phyloP scores from a whole-genome alignment of 2,888 invertebrate species.

The Athrips mouffetella region DNA sequence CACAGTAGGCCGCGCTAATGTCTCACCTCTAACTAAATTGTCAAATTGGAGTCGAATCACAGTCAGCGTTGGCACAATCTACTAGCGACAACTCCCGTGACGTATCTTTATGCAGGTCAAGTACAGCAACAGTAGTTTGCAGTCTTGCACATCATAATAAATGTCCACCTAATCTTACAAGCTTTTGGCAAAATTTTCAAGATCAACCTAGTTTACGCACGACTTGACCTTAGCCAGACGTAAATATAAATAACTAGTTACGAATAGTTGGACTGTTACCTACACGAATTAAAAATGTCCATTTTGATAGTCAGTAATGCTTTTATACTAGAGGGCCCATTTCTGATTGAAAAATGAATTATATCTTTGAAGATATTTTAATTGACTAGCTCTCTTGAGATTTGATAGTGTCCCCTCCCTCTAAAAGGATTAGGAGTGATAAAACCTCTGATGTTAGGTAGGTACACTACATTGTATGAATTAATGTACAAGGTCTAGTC shows the following conservation, averaged over 20 bases:
- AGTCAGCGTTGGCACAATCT: constrained; percentile 57
- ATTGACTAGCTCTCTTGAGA: too few species aligned
- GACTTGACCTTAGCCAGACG: neutral
- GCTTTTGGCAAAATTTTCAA: constrained; percentile 36
- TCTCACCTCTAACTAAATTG: constrained; percentile 61
- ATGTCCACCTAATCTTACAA: neutral
- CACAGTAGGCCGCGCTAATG: constrained; percentile 40
- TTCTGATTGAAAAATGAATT: too few species aligned
- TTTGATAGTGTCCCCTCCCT: too few species aligned
- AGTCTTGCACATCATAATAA: neutral
- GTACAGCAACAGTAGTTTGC: neutral
- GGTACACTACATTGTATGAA: too few species aligned
- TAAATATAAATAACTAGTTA: neutral
- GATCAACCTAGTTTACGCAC: neutral
- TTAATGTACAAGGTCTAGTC: too few species aligned
- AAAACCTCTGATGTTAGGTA: too few species aligned
- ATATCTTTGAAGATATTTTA: too few species aligned
- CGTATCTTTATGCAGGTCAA: constrained; percentile 7
- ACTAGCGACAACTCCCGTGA: constrained; percentile 47
- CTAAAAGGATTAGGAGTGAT: too few species aligned
- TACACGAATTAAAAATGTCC: neutral
- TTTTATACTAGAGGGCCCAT: too few species aligned
- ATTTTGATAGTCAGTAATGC: neutral
- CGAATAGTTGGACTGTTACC: neutral
- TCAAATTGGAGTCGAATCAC: constrained; percentile 60